Base-by-base conservation (phyloP, 2,113 vertebrate genomes). In the Mastomys natalensis region DNA sequence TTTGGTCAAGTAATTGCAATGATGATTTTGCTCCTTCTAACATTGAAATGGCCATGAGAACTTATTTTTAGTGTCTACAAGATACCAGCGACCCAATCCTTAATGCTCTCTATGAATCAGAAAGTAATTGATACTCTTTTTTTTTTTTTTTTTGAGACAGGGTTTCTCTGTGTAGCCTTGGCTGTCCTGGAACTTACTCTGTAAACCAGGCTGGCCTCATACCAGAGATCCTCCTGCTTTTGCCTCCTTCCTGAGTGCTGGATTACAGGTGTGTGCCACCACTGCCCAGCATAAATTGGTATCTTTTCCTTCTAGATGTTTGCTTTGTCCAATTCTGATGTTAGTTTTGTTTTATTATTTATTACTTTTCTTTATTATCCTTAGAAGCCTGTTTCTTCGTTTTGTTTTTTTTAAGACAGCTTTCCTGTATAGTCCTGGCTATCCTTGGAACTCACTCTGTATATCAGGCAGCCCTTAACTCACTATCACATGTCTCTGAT, bases 11-110 rank as follows among this genome's bases (percentile, higher is more conserved):
- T 74, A 81, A 91, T 70, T 74, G 31, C 70, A 95, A 82, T 13
- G 22, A 88, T 90, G 29, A 85, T 90, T 55, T 82, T 95, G 70
- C 10, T 94, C 48, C 77, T 97, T 48, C 51, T 64, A 55, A 31
- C 4, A 10, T 1, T 89, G 60, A 87, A 90, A 86, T 16, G 26
- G 29, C 21, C 53, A 80, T 51, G 29, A 91, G 80, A 78, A 43
- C 16, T 43, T 95, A 58, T 58, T 68, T 86, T 82, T 48, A 91
- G 60, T 90, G 94, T 68, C 81, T 73, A 88, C 73, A n/a, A 86
- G 16, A 73, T 45, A 9, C 74, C 0, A 48, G 15, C 68, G 34
- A 82, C 53, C 34, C 55, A 94, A 96, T 85, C 68, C 45, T 82
- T 64, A 76, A 45, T 29, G 72, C 48, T 80, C 58, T 55, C 62